phyloP scores from a whole-genome alignment of 2,888 invertebrate species.

The Diarsia brunnea region DNA sequence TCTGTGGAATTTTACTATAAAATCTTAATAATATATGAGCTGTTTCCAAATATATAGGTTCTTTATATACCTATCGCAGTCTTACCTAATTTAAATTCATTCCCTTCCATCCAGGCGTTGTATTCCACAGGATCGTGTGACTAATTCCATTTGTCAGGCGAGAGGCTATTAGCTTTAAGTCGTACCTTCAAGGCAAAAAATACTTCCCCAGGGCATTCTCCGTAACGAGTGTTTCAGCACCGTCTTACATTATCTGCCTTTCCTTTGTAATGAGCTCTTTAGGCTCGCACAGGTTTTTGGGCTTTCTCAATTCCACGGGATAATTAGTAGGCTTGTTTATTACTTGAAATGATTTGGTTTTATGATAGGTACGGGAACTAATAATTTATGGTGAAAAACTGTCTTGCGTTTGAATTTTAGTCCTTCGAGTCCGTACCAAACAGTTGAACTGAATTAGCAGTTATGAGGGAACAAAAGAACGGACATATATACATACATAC shows the following conservation, averaged over 20 bases:
- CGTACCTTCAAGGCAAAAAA: conserved; percentile 57
- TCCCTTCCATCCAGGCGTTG: conserved; percentile 19
- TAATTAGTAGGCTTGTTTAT: conserved; percentile 47
- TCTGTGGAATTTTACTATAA: not conserved
- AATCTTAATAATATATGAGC: not conserved
- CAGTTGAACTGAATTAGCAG: too few relatives aligned
- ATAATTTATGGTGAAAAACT: not conserved
- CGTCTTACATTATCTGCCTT: conserved; percentile 50
- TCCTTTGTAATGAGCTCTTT: conserved; percentile 50
- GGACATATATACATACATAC: too few relatives aligned
- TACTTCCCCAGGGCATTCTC: conserved; percentile 53
- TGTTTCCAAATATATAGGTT: not conserved
- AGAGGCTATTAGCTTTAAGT: conserved; percentile 54
- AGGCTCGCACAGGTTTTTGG: conserved; percentile 47
- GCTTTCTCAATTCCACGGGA: conserved; percentile 28
- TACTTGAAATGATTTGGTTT: conserved; percentile 22
- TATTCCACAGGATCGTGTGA: conserved; percentile 49
- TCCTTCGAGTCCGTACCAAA: not conserved
- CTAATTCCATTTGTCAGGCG: conserved; percentile 65
- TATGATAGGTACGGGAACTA: not conserved
- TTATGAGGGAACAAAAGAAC: too few relatives aligned
- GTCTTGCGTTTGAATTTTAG: not conserved
- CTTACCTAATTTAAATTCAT: conserved; percentile 21
- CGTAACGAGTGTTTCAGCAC: conserved; percentile 52
- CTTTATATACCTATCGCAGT: not conserved